Conservation (phyloP, 2,797 vertebrate genomes). For the Phyllotis vaccarum region DNA sequence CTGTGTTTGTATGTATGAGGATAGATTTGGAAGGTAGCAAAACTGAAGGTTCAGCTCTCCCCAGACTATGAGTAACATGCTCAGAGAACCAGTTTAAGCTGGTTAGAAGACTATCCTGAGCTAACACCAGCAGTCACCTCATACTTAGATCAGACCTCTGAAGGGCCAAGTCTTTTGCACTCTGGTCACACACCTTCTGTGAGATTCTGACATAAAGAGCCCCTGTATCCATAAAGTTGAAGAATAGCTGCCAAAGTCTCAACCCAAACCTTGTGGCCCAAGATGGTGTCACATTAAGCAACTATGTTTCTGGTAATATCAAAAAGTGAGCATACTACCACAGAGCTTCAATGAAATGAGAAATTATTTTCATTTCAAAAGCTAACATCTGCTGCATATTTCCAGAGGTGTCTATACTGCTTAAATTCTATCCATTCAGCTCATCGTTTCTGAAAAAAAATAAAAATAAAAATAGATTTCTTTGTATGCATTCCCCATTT, state of each 20-base stretch:
- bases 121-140: too few relatives aligned
- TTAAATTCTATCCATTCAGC: constrained; percentile 58
- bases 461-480: constrained; percentile 49
- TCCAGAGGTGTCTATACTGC: constrained; percentile 57
- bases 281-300: neutral
- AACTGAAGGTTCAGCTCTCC: neutral
- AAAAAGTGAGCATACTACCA: constrained; percentile 48
- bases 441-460: constrained; percentile 54
- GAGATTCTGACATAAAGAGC: neutral
- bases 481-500: neutral
- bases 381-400: constrained; percentile 68
- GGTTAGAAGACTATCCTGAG: neutral
- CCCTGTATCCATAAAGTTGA: neutral
- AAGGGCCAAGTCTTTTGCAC: accelerated
- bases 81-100: neutral
- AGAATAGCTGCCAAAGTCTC: neutral
- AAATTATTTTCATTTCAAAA: constrained; percentile 57
- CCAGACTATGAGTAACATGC: accelerated
- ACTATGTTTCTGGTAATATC: neutral
- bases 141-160: too few relatives aligned
- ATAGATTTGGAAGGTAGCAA: neutral
- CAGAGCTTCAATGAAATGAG: neutral
- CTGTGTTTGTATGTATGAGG: accelerated
- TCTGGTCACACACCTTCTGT: accelerated
- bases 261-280: neutral